Base-by-base conservation (phyloP, 2,797 vertebrate species). In the Anas flavirostris region DNA sequence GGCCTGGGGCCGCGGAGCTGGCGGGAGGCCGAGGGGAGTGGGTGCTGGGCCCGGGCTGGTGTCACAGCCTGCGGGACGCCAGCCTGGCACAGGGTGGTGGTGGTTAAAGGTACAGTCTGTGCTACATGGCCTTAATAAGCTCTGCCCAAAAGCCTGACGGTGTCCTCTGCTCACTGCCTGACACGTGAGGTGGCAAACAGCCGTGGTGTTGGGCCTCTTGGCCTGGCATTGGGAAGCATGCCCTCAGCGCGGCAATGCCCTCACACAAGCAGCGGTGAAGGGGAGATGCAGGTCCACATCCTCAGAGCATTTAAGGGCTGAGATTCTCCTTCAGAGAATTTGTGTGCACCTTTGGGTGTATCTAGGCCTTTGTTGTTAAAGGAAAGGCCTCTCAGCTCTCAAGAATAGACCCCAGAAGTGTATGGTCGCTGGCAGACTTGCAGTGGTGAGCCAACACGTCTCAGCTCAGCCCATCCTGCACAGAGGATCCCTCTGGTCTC, bases 31-130 rank as follows among this genome's bases (percentile, higher is more conserved):
- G 12, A 23, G 17, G 11, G 60, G 7, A 86, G 33, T 5, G 5
- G 31, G 2, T 12, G 37, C 59, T 77, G 18, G 0, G 0, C 29
- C 2, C 3, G 31, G 52, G 35, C 22, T 12, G 23, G 69, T 41
- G 26, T 69, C 52, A 10, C 35, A 0, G 0, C 41, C 37, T 18
- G 1, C 39, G 29, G 33, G 23, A 44, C 14, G 33, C 22, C 90
- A 82, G 59, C 50, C 26, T 43, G 63, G 41, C 62, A 46, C 17
- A 50, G 19, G 79, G 53, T 28, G 14, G 50, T 31, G 62, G 16
- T 72, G 56, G 39, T 77, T 70, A 70, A 26, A 70, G 29, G 18
- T 60, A 3, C 11, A 26, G 16, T 2, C 11, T 28, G 15, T 33
- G 33, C 69, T 41, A 35, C 26, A 7, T 0, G 1, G 9, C 35